Conservation (phyloP, 2,888 invertebrate genomes). For the Meteorus cinctellus region DNA sequence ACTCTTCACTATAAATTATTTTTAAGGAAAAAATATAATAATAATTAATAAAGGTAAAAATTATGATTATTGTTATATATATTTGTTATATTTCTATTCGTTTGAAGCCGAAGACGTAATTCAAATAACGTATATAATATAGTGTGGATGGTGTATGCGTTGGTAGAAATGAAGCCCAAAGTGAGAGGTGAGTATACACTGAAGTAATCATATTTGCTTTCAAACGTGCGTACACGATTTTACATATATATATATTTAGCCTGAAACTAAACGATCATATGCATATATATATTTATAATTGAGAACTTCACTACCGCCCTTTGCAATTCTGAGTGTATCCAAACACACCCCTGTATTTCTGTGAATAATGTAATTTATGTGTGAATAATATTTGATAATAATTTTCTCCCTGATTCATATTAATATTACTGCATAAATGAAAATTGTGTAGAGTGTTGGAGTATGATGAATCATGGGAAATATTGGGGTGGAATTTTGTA, state of each 20-base stretch:
- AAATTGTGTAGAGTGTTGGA: too few species aligned
- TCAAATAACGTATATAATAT: conserved; percentile 12
- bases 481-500: too few species aligned
- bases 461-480: too few species aligned
- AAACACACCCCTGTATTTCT: not conserved
- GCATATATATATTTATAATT: not conserved
- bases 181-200: conserved; percentile 43
- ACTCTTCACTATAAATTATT: too few species aligned
- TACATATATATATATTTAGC: not conserved
- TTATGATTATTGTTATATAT: not conserved
- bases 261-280: not conserved
- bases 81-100: not conserved
- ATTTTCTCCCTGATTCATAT: not conserved
- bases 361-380: conserved; percentile 8
- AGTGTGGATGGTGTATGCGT: conserved; percentile 7
- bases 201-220: conserved; percentile 58
- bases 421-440: too few species aligned
- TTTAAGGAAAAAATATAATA: too few species aligned
- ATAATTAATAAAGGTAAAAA: too few species aligned
- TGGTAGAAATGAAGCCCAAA: conserved; percentile 43
- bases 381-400: conserved; percentile 9
- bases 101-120: conserved; percentile 12
- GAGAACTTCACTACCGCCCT: conserved; percentile 19
- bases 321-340: conserved; percentile 7
- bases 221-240: not conserved